Evolutionary conservation across 2,797 vertebrate species (phyloP).

Genomic region (Phrynocephalus forsythii): DNA sequence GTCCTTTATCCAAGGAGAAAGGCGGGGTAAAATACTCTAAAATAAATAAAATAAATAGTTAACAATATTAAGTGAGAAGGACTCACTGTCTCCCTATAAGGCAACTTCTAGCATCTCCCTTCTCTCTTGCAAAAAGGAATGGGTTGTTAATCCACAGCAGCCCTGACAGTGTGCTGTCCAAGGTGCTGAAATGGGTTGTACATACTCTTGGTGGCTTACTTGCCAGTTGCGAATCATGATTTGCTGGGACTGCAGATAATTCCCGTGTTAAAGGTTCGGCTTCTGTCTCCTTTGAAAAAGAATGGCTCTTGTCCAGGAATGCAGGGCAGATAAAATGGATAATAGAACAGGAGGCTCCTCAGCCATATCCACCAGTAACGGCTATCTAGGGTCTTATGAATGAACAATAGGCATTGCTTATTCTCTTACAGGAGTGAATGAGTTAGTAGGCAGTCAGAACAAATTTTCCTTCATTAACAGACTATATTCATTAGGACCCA

Average conservation of each 20-base stretch:
- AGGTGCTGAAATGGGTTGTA: background rate
- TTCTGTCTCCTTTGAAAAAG: background rate
- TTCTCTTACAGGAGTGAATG: background rate
- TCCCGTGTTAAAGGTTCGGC: background rate
- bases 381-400: no score
- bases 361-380: background rate
- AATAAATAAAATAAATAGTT: no score
- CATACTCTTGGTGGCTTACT: background rate
- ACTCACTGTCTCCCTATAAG: background rate
- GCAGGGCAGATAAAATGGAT: background rate
- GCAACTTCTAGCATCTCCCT: background rate
- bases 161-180: background rate
- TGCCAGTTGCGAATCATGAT: no score
- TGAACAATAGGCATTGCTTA: background rate
- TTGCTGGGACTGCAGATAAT: background rate
- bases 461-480: background rate
- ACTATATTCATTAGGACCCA: background rate
- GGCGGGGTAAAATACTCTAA: no score
- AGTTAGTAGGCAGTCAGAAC: background rate
- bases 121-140: background rate
- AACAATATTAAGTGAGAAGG: no score
- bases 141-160: background rate
- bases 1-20: no score
- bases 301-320: background rate
- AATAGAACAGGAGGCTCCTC: background rate